Evolutionary conservation across 2,888 invertebrate species (phyloP), one percentile per base, ranked within the genome.

Genomic region (Chymomyza procnemis): DNA sequence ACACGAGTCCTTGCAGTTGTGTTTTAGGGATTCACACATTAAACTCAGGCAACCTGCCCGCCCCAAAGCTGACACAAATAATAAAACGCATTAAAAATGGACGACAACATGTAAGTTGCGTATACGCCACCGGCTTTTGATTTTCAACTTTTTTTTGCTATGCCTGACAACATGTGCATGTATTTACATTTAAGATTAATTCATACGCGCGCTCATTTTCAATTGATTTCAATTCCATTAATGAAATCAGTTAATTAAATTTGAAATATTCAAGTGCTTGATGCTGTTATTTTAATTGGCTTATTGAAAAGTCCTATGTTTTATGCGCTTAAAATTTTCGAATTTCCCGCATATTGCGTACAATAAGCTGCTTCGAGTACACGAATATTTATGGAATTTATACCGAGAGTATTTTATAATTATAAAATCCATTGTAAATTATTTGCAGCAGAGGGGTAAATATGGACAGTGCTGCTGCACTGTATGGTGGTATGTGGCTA

Each of bases 1-100:
- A 83, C 76, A 76, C 56, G 71, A 75, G 75, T 22, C 54, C 73
- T 66, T 71, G 22, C 21, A 18, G 14, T 50, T 52, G 47, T 48
- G 77, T 74, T 71, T 14, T 61, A 41, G 26, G 52, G 14, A 3
- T 61, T 52, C 26, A n/a, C 41, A 14, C 41, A 66, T 69, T 56
- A 73, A 73, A 69, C 19, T n/a, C 6, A n/a, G n/a, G n/a, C n/a
- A n/a, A n/a, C 26, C 8, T 26, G 6, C 26, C 26, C 26, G 4
- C 1, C 26, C 26, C 26, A n/a, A n/a, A n/a, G n/a, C n/a, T n/a
- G n/a, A n/a, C 26, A 3, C 54, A 50, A 57, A 46, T n/a, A 66
- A 48, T 30, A 52, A 34, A 54, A 55, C 63, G 54, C 26, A 54
- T 46, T 54, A 63, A 63, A 62, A 54, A 26, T 64, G n/a, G 60